Conservation (phyloP, 2,113 vertebrate species). For the Leptobrachium ailaonicum region DNA sequence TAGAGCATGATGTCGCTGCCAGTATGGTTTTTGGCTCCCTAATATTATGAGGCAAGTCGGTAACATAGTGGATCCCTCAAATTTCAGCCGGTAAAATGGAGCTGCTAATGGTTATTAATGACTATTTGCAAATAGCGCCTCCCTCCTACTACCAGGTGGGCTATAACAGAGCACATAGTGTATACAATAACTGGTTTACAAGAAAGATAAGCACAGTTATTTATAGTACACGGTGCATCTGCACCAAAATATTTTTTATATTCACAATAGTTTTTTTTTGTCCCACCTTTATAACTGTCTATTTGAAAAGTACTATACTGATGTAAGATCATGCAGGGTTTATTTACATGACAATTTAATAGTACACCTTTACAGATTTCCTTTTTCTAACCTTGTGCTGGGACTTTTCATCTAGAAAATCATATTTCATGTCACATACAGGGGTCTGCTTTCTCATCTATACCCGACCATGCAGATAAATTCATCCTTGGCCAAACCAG, state of each 20-base stretch:
- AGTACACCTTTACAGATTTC: conserved; percentile 33
- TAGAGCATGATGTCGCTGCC: too few relatives aligned
- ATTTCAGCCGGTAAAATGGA: too few relatives aligned
- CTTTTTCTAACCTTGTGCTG: conserved; percentile 45
- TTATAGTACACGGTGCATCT: neutral
- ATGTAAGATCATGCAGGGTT: conserved; percentile 13
- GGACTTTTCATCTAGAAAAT: conserved; percentile 48
- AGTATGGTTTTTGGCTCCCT: too few relatives aligned
- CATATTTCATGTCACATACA: conserved; percentile 48
- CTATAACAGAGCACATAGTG: neutral
- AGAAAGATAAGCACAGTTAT: neutral
- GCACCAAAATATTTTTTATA: neutral
- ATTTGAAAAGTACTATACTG: conserved; percentile 30
- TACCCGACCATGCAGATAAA: conserved; percentile 49
- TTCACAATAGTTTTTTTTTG: too few relatives aligned
- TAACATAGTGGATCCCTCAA: too few relatives aligned
- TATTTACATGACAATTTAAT: conserved; percentile 28
- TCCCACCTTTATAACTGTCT: conserved; percentile 2
- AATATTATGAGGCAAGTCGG: too few relatives aligned
- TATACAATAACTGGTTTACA: neutral
- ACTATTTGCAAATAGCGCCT: too few relatives aligned
- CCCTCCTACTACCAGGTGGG: too few relatives aligned
- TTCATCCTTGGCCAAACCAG: conserved; percentile 49
- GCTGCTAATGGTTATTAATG: too few relatives aligned
- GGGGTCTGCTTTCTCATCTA: conserved; percentile 43